Base-by-base conservation (phyloP, 2,113 vertebrate genomes). In the Jacana jacana region DNA sequence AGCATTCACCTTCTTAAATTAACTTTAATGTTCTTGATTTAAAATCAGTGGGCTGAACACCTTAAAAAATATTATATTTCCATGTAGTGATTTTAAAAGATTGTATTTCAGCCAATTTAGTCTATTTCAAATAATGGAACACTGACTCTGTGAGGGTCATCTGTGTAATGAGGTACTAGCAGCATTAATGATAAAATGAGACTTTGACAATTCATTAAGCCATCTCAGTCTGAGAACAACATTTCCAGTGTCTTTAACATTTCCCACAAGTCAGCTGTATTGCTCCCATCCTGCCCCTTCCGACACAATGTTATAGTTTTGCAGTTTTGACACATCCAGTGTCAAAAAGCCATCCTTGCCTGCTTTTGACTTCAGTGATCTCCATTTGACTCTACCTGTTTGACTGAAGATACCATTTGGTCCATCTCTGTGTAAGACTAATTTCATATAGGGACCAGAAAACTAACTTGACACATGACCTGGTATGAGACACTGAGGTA, bases 331-430 rank as follows among this genome's bases (percentile, higher is more conserved):
- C 7, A 42, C 9, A 64, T 33, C 24, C 30, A 35, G 13, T 19
- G 11, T 76, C 20, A 0, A 0, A 63, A 81, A 85, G 13, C 22
- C 19, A 70, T 28, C 4, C 11, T 82, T 4, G 1, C 1, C 11
- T 51, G 27, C 14, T 69, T 88, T 91, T 93, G 7, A 57, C 10
- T 76, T 60, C 25, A 35, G 30, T 31, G 23, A 64, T 79, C 30
- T 63, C 39, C 7, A 22, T 58, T 75, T 81, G 30, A 78, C 37
- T 66, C 70, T 37, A 46, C 4, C 19, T 52, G 18, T 44, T 57
- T 79, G 51, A 63, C 2, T 49, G 13, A 16, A 16, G 7, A 60
- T 66, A 39, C 20, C 44, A 25, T 58, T 72, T 64, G 76, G 28
- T 28, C 8, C 24, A 85, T 14, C 40, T 81, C n/a, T 30, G 28